Evolutionary conservation across 2,797 vertebrate species (phyloP), one percentile per base, ranked within the genome.

Genomic region (Eulemur albifrons): DNA sequence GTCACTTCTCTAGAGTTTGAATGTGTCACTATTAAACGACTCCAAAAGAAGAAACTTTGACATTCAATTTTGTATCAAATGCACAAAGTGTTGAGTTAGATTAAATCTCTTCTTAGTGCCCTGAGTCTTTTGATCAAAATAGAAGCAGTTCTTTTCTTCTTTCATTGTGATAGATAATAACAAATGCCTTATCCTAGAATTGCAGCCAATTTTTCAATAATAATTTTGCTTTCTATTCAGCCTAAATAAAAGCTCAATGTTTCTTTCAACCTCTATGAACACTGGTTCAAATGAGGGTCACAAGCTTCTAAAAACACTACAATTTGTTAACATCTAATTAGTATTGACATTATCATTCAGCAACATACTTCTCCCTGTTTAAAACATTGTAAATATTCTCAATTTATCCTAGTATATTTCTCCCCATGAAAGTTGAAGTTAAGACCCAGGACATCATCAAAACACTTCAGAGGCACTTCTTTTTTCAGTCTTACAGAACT

Each of bases 41-140:
- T 92, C 87, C 69, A 92, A 96, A 90, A 94, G 87, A 92, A 92
- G 69, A 92, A 96, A 86, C 50, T 94, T 96, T 87, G n/a, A 48
- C 86, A 89, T 86, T 96, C 77, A 94, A 95, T 95, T 93, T 90
- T 93, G 50, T 76, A 86, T 69, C 76, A 96, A 96, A 97, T 76
- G 61, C 70, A 86, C 87, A 27, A 90, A 89, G 54, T 93, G 35
- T 87, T 18, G 88, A 76, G 70, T 96, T 90, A 95, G 88, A 97
- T 96, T 96, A 96, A 96, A 96, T 94, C 73, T 73, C 90, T 90
- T 94, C 90, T 93, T 93, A 86, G 80, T 80, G 77, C 86, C 75
- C 84, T 50, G 52, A 92, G 52, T 95, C 92, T 97, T 97, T 97
- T 96, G 93, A 97, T 96, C 96, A 97, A 97, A 97, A 95, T 80